Evolutionary conservation across 2,113 vertebrate species (phyloP).

Genomic region (Columba janthina): DNA sequence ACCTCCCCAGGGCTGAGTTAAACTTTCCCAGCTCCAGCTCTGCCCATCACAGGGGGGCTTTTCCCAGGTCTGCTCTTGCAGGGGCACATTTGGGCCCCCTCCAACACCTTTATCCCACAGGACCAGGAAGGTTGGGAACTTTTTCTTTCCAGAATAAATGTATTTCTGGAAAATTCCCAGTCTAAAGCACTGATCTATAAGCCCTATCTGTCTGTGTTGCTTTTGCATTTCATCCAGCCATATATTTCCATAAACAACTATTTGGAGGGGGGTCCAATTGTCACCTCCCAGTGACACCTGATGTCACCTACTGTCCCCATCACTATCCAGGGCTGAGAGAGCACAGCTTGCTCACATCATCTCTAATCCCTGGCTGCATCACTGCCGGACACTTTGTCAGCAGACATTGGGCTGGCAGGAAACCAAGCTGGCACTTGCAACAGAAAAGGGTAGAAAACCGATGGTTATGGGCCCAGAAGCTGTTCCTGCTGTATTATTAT

Average conservation of each 20-base stretch:
- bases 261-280: not conserved
- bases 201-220: not conserved
- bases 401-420: not conserved
- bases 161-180: not conserved
- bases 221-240: fast-evolving
- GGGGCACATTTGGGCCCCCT: not conserved
- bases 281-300: not conserved
- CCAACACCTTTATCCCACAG: not conserved
- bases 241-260: not conserved
- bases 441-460: not conserved
- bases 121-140: not conserved
- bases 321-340: fast-evolving
- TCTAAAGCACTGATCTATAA: not conserved
- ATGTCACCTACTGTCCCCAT: not conserved
- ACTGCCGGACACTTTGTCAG: not conserved
- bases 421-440: not conserved
- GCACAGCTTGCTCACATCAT: fast-evolving
- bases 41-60: fast-evolving
- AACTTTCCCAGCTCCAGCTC: not conserved
- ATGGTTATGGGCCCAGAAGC: not conserved
- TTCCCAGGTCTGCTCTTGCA: not conserved
- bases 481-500: not conserved
- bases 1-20: not conserved
- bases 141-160: not conserved
- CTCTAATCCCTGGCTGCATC: fast-evolving